phyloP scores from a whole-genome alignment of 2,113 vertebrate genomes.

The Atherinomorus stipes region DNA sequence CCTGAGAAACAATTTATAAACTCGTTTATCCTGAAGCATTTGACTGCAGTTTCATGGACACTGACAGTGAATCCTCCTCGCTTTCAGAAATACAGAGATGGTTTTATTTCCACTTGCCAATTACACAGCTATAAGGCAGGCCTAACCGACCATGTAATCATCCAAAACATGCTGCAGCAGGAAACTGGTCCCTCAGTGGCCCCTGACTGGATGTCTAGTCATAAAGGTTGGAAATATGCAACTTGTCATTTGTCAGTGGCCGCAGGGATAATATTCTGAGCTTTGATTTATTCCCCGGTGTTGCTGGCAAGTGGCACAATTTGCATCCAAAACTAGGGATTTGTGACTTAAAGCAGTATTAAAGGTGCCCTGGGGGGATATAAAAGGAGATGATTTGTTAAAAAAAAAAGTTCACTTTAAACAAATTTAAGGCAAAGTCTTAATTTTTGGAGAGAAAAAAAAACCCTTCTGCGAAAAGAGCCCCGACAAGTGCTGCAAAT shows the following conservation, averaged over 20 bases:
- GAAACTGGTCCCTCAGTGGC: conserved; percentile 47
- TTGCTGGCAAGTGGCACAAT: conserved; percentile 1
- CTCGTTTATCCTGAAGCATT: conserved; percentile 48
- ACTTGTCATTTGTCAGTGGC: conserved; percentile 20
- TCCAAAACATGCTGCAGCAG: conserved; percentile 56
- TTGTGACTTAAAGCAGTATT: conserved; percentile 4
- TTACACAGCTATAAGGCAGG: conserved; percentile 52
- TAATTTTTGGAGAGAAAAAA: neutral
- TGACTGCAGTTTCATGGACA: conserved; percentile 23
- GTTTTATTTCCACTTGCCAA: conserved; percentile 34
- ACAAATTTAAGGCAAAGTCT: neutral
- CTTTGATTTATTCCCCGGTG: conserved; percentile 15
- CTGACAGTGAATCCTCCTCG: conserved; percentile 39
- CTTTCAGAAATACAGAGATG: conserved; percentile 32
- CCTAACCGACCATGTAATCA: conserved; percentile 61
- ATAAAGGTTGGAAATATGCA: conserved; percentile 44
- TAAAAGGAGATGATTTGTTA: neutral
- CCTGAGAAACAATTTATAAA: conserved; percentile 38
- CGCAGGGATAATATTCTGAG: conserved; percentile 1
- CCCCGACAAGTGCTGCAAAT: neutral
- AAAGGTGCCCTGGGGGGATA: neutral
- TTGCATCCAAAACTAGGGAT: neutral
- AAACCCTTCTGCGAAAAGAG: neutral
- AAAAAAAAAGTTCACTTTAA: neutral
- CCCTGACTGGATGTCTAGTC: conserved; percentile 23